Percentiles rank a stretch among this genome's conserved stretches.
Conservation (phyloP, 2,113 vertebrate species). For the Todiramphus saurophagus region DNA sequence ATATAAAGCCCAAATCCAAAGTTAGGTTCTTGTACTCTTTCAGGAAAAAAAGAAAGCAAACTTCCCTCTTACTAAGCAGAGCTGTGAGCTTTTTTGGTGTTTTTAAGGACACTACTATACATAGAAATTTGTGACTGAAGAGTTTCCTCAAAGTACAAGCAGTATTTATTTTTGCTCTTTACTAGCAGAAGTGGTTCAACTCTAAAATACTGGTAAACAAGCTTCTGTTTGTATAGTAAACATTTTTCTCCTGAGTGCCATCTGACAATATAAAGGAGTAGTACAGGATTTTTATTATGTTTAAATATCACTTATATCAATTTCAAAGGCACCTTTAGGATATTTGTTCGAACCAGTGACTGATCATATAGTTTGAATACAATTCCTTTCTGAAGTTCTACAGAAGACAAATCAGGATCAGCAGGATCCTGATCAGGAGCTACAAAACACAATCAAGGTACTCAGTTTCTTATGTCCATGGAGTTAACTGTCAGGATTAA, state of each 20-base stretch:
- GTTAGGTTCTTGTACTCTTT: not conserved
- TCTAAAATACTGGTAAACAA: not conserved
- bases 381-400: not conserved
- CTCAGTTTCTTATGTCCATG: not conserved
- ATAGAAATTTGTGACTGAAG: not conserved
- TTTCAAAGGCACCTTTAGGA: not conserved
- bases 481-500: not conserved
- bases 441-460: not conserved
- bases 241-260: not conserved
- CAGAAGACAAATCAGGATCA: not conserved
- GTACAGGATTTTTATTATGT: not conserved
- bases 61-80: not conserved
- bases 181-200: not conserved
- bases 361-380: not conserved
- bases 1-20: not conserved
- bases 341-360: not conserved
- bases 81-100: not conserved
- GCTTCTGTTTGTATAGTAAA: not conserved
- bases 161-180: not conserved
- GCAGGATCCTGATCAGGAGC: not conserved
- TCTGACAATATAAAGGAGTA: not conserved
- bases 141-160: not conserved
- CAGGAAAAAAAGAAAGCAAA: not conserved
- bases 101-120: not conserved
- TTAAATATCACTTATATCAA: not conserved